Evolutionary conservation across 2,888 invertebrate species (phyloP).

Genomic region (Tridacna gigas): DNA sequence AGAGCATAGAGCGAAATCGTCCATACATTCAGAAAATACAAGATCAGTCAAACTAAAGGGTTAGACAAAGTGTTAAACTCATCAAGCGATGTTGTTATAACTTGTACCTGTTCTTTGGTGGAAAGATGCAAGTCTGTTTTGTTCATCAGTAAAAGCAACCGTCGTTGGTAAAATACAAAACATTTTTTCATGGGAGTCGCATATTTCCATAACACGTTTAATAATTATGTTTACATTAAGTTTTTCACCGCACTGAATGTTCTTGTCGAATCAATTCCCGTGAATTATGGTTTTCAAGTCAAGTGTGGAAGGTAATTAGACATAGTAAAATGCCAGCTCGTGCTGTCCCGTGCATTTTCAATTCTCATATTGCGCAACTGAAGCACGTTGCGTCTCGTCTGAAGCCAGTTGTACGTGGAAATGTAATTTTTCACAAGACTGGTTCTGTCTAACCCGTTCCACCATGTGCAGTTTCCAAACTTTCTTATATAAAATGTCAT

Average conservation of each 20-base stretch:
- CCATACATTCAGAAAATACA: too few relatives aligned
- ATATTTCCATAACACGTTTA: slow-evolving; percentile 17
- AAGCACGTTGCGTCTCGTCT: neutral
- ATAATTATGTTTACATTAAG: slow-evolving; percentile 30
- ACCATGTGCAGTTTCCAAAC: too few relatives aligned
- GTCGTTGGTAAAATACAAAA: neutral
- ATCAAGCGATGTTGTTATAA: slow-evolving; percentile 19
- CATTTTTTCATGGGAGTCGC: neutral
- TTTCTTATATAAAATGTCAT: too few relatives aligned
- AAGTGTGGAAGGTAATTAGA: slow-evolving; percentile 24
- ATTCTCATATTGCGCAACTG: slow-evolving; percentile 27
- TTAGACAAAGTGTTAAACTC: slow-evolving; percentile 3
- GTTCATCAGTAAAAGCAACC: slow-evolving; percentile 17
- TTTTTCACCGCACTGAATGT: slow-evolving; percentile 23
- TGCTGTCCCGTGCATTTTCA: slow-evolving; percentile 19
- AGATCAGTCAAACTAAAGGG: too few relatives aligned
- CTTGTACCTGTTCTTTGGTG: slow-evolving; percentile 27
- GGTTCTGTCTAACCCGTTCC: neutral
- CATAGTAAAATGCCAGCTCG: slow-evolving; percentile 17
- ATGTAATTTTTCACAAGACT: slow-evolving; percentile 21
- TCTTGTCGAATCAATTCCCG: slow-evolving; percentile 1
- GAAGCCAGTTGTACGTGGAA: neutral
- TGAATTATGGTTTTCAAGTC: slow-evolving; percentile 24
- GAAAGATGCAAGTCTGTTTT: slow-evolving; percentile 23
- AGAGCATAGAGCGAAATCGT: too few relatives aligned